Conservation (phyloP, 2,797 vertebrate species). For the Liparis tanakae region DNA sequence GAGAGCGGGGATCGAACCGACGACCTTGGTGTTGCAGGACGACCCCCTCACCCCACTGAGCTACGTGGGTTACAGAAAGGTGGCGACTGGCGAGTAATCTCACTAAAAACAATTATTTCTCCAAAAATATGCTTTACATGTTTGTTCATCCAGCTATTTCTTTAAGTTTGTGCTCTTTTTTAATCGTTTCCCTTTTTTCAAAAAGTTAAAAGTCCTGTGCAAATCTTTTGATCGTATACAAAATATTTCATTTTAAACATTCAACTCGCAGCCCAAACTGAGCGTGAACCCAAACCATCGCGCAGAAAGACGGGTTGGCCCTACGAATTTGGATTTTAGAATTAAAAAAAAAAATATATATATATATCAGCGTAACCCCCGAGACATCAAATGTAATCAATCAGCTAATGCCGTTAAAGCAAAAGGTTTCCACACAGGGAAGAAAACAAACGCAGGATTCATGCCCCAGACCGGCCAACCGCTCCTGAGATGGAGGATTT, state of each 20-base stretch:
- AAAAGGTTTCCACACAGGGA: not conserved
- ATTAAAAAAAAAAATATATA: slow-evolving; percentile 38
- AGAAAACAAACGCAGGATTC: slow-evolving; percentile 1
- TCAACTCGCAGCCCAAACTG: slow-evolving; percentile 37
- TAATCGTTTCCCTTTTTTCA: slow-evolving; percentile 45
- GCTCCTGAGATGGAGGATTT: slow-evolving; percentile 30
- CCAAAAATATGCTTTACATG: slow-evolving; percentile 68
- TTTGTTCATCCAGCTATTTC: slow-evolving; percentile 63
- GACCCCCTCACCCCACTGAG: too few relatives aligned
- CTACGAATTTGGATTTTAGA: slow-evolving; percentile 19
- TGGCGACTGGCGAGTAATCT: slow-evolving; percentile 50
- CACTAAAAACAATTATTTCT: slow-evolving; percentile 47
- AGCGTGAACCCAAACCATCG: slow-evolving; percentile 52
- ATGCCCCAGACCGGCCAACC: slow-evolving; percentile 16
- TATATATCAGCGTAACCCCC: too few relatives aligned
- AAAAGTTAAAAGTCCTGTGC: slow-evolving; percentile 66
- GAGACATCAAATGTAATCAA: slow-evolving; percentile 16
- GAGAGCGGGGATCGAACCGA: too few relatives aligned
- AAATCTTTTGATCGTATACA: slow-evolving; percentile 63
- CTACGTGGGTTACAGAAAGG: slow-evolving; percentile 30
- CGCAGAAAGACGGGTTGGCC: slow-evolving; percentile 40
- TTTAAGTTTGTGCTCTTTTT: slow-evolving; percentile 30
- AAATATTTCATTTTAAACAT: slow-evolving; percentile 72
- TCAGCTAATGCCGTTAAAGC: slow-evolving; percentile 15
- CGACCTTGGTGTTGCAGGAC: too few relatives aligned